Conservation (phyloP, 2,113 vertebrate genomes). For the Psettodes erumei region DNA sequence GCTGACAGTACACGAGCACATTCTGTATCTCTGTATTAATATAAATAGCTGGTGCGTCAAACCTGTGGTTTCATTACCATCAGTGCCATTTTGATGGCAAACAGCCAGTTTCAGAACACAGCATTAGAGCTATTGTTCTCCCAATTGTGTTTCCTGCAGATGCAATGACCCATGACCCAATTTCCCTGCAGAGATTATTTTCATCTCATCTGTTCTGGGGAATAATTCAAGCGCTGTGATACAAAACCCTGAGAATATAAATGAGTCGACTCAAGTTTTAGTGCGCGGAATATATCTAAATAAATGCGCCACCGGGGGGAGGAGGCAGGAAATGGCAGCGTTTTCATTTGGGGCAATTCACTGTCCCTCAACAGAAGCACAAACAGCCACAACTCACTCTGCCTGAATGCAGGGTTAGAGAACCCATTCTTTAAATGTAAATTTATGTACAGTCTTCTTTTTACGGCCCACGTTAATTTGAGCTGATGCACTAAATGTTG, state of each 20-base stretch:
- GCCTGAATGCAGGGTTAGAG: background rate
- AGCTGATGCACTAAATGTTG: background rate
- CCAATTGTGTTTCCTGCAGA: background rate
- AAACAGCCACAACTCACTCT: background rate
- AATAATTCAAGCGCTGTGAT: background rate
- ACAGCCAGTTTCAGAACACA: background rate
- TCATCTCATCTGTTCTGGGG: background rate
- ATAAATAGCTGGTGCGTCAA: background rate
- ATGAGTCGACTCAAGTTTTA: background rate
- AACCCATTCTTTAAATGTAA: background rate
- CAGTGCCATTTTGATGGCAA: background rate
- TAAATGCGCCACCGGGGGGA: background rate
- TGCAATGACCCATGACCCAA: background rate
- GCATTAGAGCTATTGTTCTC: background rate
- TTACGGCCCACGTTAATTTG: background rate
- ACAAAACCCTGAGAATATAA: background rate
- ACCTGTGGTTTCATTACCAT: background rate
- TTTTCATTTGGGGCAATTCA: background rate
- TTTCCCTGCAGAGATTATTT: conserved; percentile 13
- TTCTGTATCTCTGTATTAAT: background rate
- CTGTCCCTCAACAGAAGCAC: background rate
- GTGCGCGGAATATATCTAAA: background rate
- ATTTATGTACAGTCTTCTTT: background rate
- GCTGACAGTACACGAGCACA: background rate
- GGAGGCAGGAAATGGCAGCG: background rate